Conservation (phyloP, 2,888 invertebrate species). For the Tachystola acroxantha region DNA sequence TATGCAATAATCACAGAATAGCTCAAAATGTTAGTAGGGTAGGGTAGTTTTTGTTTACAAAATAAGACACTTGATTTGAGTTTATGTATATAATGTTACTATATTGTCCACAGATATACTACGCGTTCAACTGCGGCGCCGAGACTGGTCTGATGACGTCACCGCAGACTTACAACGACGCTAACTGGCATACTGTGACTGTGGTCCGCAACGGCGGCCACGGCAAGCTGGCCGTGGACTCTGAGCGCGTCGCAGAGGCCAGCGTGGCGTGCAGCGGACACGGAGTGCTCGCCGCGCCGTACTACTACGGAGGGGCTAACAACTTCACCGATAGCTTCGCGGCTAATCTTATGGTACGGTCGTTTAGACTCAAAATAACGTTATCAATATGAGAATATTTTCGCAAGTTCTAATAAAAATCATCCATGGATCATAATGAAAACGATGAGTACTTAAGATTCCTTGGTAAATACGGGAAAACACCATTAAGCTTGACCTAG, state of each 20-base stretch:
- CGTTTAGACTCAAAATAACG: no score
- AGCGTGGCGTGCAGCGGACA: conserved; percentile 59
- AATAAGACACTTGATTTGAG: no score
- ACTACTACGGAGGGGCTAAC: conserved; percentile 89
- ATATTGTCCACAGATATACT: conserved; percentile 82
- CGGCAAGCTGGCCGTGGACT: conserved; percentile 84
- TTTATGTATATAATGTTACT: no score
- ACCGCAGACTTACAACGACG: conserved; percentile 81
- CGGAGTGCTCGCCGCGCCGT: conserved; percentile 82
- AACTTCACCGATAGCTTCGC: conserved; percentile 48
- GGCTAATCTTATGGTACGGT: conserved; percentile 25
- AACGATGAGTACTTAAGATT: no score
- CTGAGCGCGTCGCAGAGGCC: conserved; percentile 71
- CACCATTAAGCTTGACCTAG: no score
- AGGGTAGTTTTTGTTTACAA: no score
- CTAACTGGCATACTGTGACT: conserved; percentile 87
- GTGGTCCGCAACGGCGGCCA: conserved; percentile 80
- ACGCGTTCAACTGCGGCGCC: conserved; percentile 84
- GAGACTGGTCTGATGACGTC: conserved; percentile 80
- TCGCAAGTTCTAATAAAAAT: no score
- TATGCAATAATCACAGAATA: no score
- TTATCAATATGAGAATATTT: no score
- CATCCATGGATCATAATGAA: no score
- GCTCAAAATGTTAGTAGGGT: no score
- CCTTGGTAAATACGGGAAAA: no score